Base-by-base conservation (phyloP, 2,797 vertebrate species). In the Megalops cyprinoides region DNA sequence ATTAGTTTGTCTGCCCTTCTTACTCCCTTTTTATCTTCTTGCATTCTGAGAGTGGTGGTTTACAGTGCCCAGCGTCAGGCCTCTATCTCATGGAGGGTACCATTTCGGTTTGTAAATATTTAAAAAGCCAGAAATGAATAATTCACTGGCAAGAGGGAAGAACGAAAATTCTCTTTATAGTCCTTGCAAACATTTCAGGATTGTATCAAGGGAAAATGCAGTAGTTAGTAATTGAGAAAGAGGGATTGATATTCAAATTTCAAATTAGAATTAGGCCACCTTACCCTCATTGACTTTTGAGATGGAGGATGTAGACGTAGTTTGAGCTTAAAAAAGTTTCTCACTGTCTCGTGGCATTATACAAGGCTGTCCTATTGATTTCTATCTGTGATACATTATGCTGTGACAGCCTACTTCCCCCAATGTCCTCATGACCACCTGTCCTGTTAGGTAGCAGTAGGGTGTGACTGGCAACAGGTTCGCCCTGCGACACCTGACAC, bases 51-150 rank as follows among this genome's bases (percentile, higher is more conserved):
- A 89, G 89, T 90, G 46, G 42, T 77, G 31, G 15, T 56, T 58
- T n/a, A 20, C 58, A 39, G 31, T 1, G 20, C 15, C 34, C 34
- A 39, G 53, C 42, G 15, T 18, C 31, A n/a, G 74, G 46, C 49
- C 31, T 48, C 46, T 51, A 9, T 31, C 49, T 14, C 14, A 53
- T 53, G n/a, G 15, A 75, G 48, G 12, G 74, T 75, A 90, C 87
- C 87, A 87, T 86, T 84, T 86, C 89, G 86, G 86, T 87, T 77
- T 71, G 84, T 93, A 48, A 91, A 92, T 91, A 87, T 89, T 93
- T 90, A 79, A 92, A 48, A 88, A 82, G 78, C 78, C 65, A 88
- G 86, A 86, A 80, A 89, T 92, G 78, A 93, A 92, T 91, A 86
- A 91, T 93, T 92, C 79, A 93, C 89, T 87, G 71, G 85, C 82